Evolutionary conservation across 2,888 invertebrate species (phyloP), one percentile per base, ranked within the genome.

Genomic region (Troides aeacus): DNA sequence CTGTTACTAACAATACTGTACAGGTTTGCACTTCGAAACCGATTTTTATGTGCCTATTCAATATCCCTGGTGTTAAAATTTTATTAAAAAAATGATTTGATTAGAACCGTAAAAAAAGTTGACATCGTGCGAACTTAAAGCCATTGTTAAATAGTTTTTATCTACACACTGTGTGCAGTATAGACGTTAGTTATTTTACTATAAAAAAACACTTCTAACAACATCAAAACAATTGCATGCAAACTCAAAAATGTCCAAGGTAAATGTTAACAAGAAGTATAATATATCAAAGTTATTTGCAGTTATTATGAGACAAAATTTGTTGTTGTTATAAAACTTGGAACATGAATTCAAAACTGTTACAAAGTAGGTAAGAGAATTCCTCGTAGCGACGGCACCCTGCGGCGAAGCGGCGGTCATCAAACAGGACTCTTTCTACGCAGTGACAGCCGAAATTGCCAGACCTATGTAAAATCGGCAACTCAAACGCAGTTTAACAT

Each of bases 361-460:
- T 67, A 66, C 75, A 77, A 76, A 76, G 82, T 86, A 86, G 86
- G 85, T 83, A 86, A 81, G 82, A 78, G 82, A 86, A 85, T 89
- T 90, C 88, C 85, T 88, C 87, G 84, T 84, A 89, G 72, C 81
- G 75, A 66, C 72, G 87, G 83, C 90, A 75, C 89, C 92, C 92
- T 76, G 89, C 76, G 74, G 92, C 71, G 90, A 73, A 76, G 87
- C 91, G 90, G 91, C 83, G 77, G 76, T 75, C 71, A 76, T 82
- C 87, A 90, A 90, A 89, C 80, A 84, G 63, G 72, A 74, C 78
- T 79, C 82, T 78, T 81, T 88, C 80, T 85, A 76, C 78, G 75
- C 78, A 81, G 76, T 90, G 92, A 92, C 92, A 92, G 89, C 90
- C 89, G 89, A 91, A 90, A 91, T 89, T 84, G 84, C 84, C 83